Percentiles rank a stretch among this genome's conserved stretches.
Conservation (phyloP, 2,888 invertebrate genomes). For the Dione vanillae region DNA sequence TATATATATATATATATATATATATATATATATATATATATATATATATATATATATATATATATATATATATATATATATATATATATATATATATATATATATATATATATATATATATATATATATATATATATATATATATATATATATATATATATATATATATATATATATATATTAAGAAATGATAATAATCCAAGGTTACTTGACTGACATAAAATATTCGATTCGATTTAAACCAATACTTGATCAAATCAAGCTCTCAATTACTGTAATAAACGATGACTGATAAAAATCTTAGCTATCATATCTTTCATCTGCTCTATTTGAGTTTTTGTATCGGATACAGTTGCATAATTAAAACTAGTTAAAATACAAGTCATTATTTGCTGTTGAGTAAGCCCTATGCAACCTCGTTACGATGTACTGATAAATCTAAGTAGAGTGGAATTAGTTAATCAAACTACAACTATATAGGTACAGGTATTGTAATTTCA, state of each 20-base stretch:
- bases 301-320: conserved; percentile 60
- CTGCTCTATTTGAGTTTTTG: conserved; percentile 68
- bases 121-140: too few species aligned
- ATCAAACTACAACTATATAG: conserved; percentile 3
- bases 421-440: conserved; percentile 21
- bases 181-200: conserved; percentile 57
- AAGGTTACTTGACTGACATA: conserved; percentile 66
- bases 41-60: too few species aligned
- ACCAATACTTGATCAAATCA: conserved; percentile 45
- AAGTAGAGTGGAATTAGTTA: conserved; percentile 15
- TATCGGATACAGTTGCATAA: conserved; percentile 65
- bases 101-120: too few species aligned
- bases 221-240: not conserved
- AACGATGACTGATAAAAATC: conserved; percentile 44
- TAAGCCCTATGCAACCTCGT: conserved; percentile 19
- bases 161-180: too few species aligned
- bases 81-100: too few species aligned
- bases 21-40: too few species aligned
- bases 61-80: too few species aligned
- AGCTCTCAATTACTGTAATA: conserved; percentile 55
- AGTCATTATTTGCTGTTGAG: conserved; percentile 40
- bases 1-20: too few species aligned
- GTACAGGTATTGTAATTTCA: too few species aligned
- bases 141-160: too few species aligned
- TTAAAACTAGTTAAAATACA: conserved; percentile 41